Evolutionary conservation across 2,113 vertebrate species (phyloP).

Genomic region (Echinops telfairi): DNA sequence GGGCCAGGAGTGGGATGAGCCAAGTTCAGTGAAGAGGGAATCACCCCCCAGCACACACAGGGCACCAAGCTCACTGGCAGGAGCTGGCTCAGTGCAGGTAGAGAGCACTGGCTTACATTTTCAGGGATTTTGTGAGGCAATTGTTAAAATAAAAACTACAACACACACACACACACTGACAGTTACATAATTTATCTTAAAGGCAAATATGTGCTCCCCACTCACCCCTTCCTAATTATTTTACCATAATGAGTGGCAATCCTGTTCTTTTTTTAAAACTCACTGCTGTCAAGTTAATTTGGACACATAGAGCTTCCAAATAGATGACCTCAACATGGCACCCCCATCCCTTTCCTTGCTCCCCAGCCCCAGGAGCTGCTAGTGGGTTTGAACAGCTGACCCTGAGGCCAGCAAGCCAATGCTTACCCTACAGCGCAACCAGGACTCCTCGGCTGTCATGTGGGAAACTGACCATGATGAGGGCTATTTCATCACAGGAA

Average conservation of each 20-base stretch:
- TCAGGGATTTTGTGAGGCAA: neutral
- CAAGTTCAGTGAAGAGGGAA: neutral
- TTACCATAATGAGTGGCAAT: neutral
- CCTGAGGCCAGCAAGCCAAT: no score
- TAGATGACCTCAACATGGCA: no score
- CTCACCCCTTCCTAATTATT: neutral
- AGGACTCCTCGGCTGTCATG: no score
- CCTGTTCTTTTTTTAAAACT: neutral
- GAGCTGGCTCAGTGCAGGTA: neutral
- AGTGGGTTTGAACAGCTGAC: no score
- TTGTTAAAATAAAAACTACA: slow-evolving; percentile 13
- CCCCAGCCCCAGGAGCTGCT: no score
- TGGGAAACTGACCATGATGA: neutral
- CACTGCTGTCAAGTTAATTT: no score
- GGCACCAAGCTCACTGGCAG: fast-evolving
- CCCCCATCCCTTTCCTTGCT: no score
- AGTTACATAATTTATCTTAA: neutral
- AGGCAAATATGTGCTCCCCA: neutral
- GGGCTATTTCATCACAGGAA: neutral
- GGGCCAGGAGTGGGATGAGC: neutral
- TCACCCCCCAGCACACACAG: no score
- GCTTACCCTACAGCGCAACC: no score
- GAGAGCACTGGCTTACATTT: neutral
- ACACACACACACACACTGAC: neutral
- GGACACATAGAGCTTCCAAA: no score